phyloP scores from a whole-genome alignment of 2,797 vertebrate genomes.

The Characodon lateralis region DNA sequence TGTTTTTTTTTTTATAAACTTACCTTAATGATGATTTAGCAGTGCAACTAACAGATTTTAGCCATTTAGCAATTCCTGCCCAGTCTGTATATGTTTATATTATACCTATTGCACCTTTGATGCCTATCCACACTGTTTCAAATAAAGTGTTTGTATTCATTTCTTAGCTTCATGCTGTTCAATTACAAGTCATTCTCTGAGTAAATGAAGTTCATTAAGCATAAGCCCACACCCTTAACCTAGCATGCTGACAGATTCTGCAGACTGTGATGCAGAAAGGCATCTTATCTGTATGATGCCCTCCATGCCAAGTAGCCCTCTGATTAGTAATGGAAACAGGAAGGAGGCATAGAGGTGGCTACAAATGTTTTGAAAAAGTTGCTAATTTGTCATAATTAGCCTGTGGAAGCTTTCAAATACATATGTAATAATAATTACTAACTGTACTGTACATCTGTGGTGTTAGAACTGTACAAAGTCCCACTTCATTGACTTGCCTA shows the following conservation, averaged over 20 bases:
- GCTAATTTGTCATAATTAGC: slow-evolving; percentile 7
- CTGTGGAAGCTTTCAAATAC: slow-evolving; percentile 5
- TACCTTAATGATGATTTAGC: slow-evolving; percentile 4
- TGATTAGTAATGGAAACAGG: background rate
- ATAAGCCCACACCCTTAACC: background rate
- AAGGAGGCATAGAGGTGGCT: background rate
- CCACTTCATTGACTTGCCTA: slow-evolving; percentile 35
- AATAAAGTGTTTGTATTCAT: background rate
- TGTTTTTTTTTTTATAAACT: background rate
- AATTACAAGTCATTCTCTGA: slow-evolving; percentile 8
- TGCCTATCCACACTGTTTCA: slow-evolving; percentile 6
- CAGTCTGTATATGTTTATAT: background rate
- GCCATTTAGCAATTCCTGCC: background rate
- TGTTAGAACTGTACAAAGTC: slow-evolving; percentile 21
- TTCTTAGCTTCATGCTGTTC: slow-evolving; percentile 3
- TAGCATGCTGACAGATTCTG: background rate
- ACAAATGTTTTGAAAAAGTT: slow-evolving; percentile 5
- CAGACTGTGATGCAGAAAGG: background rate
- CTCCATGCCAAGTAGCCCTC: background rate
- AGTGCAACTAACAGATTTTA: slow-evolving; percentile 1
- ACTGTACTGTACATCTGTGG: slow-evolving; percentile 13
- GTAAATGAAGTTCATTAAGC: slow-evolving; percentile 14
- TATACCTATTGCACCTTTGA: background rate
- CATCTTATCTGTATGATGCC: background rate
- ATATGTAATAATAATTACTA: slow-evolving; percentile 26